phyloP scores from a whole-genome alignment of 2,797 vertebrate species.

The Meda fulgida region DNA sequence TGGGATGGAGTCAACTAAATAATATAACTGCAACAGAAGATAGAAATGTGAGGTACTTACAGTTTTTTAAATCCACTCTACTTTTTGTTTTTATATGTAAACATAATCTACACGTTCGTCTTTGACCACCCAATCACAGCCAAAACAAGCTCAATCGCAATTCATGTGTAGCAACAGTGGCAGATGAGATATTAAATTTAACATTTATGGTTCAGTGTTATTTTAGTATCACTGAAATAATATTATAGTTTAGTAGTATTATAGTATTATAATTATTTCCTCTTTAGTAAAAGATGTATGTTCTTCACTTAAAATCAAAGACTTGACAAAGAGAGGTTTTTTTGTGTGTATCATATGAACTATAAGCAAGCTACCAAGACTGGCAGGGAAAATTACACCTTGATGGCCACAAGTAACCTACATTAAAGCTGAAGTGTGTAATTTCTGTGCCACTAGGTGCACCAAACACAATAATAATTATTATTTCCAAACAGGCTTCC shows the following conservation, averaged over 20 bases:
- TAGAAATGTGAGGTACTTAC: background rate
- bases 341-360: background rate
- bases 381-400: background rate
- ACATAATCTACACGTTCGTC: background rate
- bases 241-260: background rate
- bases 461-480: background rate
- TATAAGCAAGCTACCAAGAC: background rate
- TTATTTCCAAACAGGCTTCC: conserved; percentile 5
- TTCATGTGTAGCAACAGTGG: background rate
- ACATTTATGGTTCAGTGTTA: background rate
- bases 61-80: background rate
- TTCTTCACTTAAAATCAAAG: background rate
- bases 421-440: background rate
- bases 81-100: background rate
- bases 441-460: background rate
- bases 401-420: background rate
- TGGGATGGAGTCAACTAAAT: conserved; percentile 4
- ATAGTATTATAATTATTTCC: background rate
- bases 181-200: background rate
- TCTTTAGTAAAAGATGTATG: background rate
- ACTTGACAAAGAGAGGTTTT: background rate
- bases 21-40: background rate
- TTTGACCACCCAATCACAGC: background rate
- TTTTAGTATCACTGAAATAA: background rate
- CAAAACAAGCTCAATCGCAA: background rate